These are phyloP conservation scores for Pituophis catenifer DNA, from an alignment of 2,113 vertebrate species.

Conservation along the genomic window DNA sequence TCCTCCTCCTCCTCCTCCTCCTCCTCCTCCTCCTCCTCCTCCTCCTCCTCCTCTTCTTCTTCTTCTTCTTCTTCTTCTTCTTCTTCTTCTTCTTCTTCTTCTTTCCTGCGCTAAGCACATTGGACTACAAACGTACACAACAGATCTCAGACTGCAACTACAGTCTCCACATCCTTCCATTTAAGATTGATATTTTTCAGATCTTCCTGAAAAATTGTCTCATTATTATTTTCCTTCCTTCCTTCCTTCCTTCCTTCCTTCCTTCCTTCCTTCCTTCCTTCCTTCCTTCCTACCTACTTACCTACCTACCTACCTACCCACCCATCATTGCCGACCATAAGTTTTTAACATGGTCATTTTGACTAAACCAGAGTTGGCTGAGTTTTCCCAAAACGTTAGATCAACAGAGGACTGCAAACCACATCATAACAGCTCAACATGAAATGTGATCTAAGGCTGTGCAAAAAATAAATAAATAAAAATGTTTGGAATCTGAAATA, in stretches of 20 bases:
- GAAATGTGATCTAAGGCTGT: neutral
- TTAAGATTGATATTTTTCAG: too few species aligned
- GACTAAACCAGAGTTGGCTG: neutral
- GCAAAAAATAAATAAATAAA: neutral
- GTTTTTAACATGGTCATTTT: neutral
- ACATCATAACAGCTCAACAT: neutral
- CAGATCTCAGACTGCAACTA: too few species aligned
- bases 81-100: too few species aligned
- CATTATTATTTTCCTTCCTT: neutral
- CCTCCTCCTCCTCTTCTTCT: rapidly evolving
- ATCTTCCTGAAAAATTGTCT: neutral
- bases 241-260: too few species aligned
- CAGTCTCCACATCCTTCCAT: too few species aligned
- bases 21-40: rapidly evolving
- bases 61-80: too few species aligned
- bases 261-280: too few species aligned
- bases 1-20: too few species aligned
- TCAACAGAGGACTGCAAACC: neutral
- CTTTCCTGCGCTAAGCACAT: too few species aligned
- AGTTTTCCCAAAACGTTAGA: neutral
- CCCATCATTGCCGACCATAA: neutral
- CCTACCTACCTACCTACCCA: too few species aligned
- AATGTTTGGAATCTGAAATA: neutral
- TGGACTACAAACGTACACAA: too few species aligned
- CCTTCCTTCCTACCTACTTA: too few species aligned